Evolutionary conservation across 2,888 invertebrate species (phyloP).

Genomic region (Acrobasis repandana): DNA sequence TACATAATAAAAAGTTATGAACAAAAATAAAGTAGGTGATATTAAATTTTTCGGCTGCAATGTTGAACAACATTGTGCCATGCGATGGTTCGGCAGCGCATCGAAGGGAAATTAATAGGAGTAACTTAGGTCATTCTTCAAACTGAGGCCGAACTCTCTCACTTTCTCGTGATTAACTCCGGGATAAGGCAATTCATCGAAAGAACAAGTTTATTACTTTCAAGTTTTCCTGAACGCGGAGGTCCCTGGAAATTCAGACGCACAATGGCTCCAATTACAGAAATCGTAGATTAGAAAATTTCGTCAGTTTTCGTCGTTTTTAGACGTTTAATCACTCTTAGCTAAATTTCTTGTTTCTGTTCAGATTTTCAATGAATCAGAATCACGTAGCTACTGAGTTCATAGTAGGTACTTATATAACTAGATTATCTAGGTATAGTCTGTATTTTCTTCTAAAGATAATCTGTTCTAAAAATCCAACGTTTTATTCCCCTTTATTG

Average conservation of each 20-base stretch:
- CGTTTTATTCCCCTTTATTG: neutral
- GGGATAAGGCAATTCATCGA: conserved; percentile 67
- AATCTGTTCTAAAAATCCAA: neutral
- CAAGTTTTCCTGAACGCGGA: conserved; percentile 59
- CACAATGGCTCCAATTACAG: conserved; percentile 69
- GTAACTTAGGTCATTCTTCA: conserved; percentile 53
- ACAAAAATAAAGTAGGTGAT: too few species aligned
- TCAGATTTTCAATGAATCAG: conserved; percentile 6
- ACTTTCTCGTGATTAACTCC: conserved; percentile 64
- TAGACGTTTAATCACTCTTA: conserved; percentile 51
- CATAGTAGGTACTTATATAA: neutral
- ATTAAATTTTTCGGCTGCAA: too few species aligned
- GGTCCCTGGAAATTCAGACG: conserved; percentile 54
- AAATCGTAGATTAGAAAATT: conserved; percentile 56
- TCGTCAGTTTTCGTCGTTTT: conserved; percentile 50
- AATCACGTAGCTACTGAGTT: neutral
- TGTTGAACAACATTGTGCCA: conserved; percentile 8
- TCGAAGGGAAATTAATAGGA: conserved; percentile 51
- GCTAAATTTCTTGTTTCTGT: conserved; percentile 51
- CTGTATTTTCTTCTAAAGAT: neutral
- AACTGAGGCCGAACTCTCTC: conserved; percentile 40
- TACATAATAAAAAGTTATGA: too few species aligned
- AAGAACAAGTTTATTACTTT: conserved; percentile 73
- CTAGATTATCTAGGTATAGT: neutral
- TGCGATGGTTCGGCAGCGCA: conserved; percentile 36